phyloP scores from a whole-genome alignment of 2,113 vertebrate genomes.

The Furnarius figulus region DNA sequence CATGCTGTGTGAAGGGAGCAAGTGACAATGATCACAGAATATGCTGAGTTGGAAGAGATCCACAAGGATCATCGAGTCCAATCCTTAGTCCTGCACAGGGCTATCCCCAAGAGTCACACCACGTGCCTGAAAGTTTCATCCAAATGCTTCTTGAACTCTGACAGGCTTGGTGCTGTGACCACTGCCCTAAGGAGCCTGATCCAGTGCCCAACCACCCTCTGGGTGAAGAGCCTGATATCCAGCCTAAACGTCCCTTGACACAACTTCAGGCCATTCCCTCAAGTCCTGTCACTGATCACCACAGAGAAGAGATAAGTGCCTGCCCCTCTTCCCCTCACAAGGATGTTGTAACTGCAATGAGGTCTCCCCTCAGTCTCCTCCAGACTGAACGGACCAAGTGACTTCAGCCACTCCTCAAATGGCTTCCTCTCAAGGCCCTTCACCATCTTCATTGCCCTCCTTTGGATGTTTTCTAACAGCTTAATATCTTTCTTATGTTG shows the following conservation, averaged over 20 bases:
- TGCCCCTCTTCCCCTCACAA: background rate
- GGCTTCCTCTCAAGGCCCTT: background rate
- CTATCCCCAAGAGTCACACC: background rate
- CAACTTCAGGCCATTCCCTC: background rate
- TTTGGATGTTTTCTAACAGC: background rate
- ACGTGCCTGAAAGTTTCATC: background rate
- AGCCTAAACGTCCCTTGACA: background rate
- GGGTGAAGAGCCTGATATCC: background rate
- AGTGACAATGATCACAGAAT: background rate
- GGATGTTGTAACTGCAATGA: background rate
- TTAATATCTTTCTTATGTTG: background rate
- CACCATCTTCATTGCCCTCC: background rate
- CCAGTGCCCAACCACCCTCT: background rate
- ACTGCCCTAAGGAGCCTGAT: background rate
- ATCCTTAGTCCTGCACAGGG: background rate
- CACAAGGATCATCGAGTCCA: background rate
- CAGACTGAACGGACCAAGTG: background rate
- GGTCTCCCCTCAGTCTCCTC: background rate
- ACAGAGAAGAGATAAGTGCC: background rate
- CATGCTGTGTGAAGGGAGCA: fast-evolving
- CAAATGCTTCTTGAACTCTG: background rate
- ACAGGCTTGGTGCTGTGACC: background rate
- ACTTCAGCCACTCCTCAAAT: background rate
- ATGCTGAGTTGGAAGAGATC: background rate
- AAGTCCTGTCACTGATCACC: background rate